Conservation (phyloP, 2,888 invertebrate species). For the Rhingia rostrata region DNA sequence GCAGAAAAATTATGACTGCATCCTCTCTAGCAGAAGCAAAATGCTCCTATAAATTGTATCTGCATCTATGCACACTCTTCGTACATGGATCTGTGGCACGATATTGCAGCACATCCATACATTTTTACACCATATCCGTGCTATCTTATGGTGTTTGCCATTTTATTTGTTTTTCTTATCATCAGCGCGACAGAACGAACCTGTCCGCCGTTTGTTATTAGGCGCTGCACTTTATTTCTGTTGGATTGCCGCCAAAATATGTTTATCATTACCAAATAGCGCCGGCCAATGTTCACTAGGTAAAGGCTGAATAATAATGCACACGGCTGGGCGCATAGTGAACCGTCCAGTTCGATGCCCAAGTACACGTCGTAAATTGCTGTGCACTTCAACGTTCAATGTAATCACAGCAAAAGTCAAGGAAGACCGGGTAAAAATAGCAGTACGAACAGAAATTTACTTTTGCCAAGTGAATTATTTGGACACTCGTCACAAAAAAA, state of each 20-base stretch:
- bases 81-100: not conserved
- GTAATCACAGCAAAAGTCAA: slow-evolving; percentile 39
- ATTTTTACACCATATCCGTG: not conserved
- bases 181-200: slow-evolving; percentile 58
- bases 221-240: slow-evolving; percentile 42
- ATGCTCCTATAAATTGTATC: slow-evolving; percentile 39
- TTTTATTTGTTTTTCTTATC: slow-evolving; percentile 65
- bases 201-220: slow-evolving; percentile 66
- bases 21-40: slow-evolving; percentile 45
- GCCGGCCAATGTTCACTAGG: slow-evolving; percentile 16
- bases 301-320: slow-evolving; percentile 29
- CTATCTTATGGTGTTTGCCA: slow-evolving; percentile 48
- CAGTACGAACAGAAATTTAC: not conserved
- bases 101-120: not conserved
- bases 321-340: slow-evolving; percentile 1
- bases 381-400: slow-evolving; percentile 28
- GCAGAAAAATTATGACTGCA: slow-evolving; percentile 65
- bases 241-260: slow-evolving; percentile 64
- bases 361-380: slow-evolving; percentile 3
- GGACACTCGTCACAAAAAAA: not conserved
- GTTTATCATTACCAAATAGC: slow-evolving; percentile 57
- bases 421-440: slow-evolving; percentile 12
- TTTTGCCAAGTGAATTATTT: not conserved
- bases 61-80: not conserved
- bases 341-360: slow-evolving; percentile 2